Conservation (phyloP, 2,888 invertebrate genomes). For the Choreutis nemorana region DNA sequence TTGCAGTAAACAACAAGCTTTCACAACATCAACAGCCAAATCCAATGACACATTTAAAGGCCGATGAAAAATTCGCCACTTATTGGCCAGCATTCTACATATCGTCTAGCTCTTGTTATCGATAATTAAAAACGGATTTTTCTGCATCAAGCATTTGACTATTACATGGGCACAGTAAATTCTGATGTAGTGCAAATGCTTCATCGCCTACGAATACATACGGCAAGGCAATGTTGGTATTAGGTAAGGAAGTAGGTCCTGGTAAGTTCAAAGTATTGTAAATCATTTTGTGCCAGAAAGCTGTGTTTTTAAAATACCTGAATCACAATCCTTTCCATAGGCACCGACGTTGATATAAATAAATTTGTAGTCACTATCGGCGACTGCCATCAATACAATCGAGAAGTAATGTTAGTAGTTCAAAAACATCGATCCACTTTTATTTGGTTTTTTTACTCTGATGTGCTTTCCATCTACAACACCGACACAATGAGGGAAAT, state of each 20-base stretch:
- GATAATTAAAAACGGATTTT: conserved; percentile 10
- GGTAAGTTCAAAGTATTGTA: neutral
- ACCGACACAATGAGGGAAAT: conserved; percentile 14
- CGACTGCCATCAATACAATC: conserved; percentile 14
- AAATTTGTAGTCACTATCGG: conserved; percentile 16
- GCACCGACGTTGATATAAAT: conserved; percentile 15
- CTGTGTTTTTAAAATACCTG: neutral
- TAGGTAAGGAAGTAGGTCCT: neutral
- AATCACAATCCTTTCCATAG: conserved; percentile 14
- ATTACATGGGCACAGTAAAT: conserved; percentile 8
- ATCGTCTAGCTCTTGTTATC: conserved; percentile 10
- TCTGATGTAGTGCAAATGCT: conserved; percentile 4
- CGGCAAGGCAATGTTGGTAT: neutral
- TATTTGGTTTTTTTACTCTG: conserved; percentile 11
- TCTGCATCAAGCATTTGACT: conserved; percentile 7
- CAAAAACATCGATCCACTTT: conserved; percentile 15
- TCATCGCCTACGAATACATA: conserved; percentile 8
- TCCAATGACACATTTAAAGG: conserved; percentile 6
- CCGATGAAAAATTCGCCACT: conserved; percentile 11
- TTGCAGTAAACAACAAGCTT: conserved; percentile 7
- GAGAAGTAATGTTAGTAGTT: conserved; percentile 15
- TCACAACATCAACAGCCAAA: conserved; percentile 5
- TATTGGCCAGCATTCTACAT: conserved; percentile 9
- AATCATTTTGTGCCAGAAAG: neutral
- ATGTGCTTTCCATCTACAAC: conserved; percentile 14